phyloP scores from a whole-genome alignment of 1,140 invertebrate species.

The Pomacea maculata region DNA sequence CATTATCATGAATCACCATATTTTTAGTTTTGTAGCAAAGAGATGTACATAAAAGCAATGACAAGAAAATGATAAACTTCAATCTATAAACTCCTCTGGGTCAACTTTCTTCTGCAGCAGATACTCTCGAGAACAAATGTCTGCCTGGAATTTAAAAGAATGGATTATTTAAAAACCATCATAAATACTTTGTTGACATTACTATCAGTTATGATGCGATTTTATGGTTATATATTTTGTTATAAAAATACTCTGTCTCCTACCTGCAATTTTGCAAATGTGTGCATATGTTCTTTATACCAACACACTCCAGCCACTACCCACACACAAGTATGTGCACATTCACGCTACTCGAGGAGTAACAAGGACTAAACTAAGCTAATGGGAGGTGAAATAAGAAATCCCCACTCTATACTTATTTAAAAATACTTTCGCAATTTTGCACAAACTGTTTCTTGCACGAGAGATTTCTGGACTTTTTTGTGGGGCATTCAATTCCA shows the following conservation, averaged over 20 bases:
- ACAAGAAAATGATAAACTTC: too few species aligned
- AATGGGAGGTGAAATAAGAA: too few species aligned
- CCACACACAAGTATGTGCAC: too few species aligned
- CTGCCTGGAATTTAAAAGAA: slow-evolving; percentile 49
- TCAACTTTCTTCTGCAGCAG: slow-evolving; percentile 34
- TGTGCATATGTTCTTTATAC: neutral
- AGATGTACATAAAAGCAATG: too few species aligned
- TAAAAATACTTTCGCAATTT: neutral
- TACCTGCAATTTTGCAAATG: neutral
- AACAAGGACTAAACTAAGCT: too few species aligned
- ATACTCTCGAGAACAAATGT: slow-evolving; percentile 55
- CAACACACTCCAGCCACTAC: too few species aligned
- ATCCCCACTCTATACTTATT: too few species aligned
- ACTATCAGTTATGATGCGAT: neutral
- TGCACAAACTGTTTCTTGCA: neutral
- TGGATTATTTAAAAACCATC: neutral
- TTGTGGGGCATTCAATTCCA: neutral
- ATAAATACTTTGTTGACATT: neutral
- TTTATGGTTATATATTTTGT: neutral
- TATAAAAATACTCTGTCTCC: too few species aligned
- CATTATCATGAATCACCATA: too few species aligned
- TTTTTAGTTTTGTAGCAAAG: too few species aligned
- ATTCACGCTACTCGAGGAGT: too few species aligned
- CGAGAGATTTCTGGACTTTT: neutral
- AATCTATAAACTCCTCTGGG: slow-evolving; percentile 22